phyloP scores from a whole-genome alignment of 2,888 invertebrate genomes.

The Dynastes tityus region DNA sequence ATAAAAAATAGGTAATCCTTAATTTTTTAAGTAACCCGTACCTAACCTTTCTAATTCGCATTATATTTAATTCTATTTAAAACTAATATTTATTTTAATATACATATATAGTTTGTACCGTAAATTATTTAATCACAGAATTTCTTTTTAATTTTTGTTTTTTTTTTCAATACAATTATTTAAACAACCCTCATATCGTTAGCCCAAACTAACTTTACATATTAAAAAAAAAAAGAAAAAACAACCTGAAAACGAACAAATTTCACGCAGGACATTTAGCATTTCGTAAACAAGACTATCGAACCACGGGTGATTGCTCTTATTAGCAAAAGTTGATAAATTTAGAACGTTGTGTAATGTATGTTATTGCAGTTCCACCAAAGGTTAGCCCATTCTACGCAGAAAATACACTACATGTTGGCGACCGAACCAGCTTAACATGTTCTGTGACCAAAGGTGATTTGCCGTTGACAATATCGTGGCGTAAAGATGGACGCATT shows the following conservation, averaged over 20 bases:
- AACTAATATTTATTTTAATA: no score
- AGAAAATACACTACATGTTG: constrained; percentile 80
- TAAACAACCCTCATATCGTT: no score
- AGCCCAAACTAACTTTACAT: not conserved
- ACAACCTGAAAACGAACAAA: no score
- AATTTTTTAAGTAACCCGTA: no score
- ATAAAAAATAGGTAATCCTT: no score
- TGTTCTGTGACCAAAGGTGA: constrained; percentile 86
- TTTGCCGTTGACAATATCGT: constrained; percentile 81
- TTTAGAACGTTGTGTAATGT: constrained; percentile 28
- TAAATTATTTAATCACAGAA: no score
- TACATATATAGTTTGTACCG: no score
- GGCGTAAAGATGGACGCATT: constrained; percentile 83
- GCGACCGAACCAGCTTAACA: constrained; percentile 82
- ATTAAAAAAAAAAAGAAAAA: no score
- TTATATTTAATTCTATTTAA: no score
- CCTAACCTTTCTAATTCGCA: no score
- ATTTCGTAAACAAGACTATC: not conserved
- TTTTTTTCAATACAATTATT: no score
- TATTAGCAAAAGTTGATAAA: not conserved
- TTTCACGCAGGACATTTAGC: not conserved
- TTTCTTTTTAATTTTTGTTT: no score
- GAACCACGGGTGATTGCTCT: constrained; percentile 17
- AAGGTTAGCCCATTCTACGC: constrained; percentile 84
- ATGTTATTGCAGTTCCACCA: constrained; percentile 79